These are phyloP conservation scores for Drosophila navojoa DNA, from an alignment of 1,140 invertebrate genomes.

Conservation along the genomic window DNA sequence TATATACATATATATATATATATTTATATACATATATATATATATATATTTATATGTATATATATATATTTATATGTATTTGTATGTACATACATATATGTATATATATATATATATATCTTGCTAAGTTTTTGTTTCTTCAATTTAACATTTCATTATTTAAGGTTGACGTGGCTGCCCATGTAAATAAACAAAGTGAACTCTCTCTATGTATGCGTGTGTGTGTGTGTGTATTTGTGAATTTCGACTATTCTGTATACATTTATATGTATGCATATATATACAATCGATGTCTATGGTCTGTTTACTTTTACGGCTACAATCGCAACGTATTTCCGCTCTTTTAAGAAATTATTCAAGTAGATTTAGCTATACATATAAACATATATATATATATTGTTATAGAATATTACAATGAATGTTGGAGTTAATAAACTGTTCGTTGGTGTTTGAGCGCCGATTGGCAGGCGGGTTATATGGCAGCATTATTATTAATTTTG, in stretches of 20 bases:
- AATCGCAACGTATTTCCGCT: neutral
- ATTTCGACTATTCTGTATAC: neutral
- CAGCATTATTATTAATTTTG: slow-evolving; percentile 36
- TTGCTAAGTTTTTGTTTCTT: slow-evolving; percentile 26
- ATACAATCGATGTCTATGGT: too few relatives aligned
- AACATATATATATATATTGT: too few relatives aligned
- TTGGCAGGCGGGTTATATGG: slow-evolving; percentile 42
- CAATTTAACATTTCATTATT: slow-evolving; percentile 40
- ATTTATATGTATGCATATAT: neutral
- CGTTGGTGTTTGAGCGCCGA: slow-evolving; percentile 31
- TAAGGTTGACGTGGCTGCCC: slow-evolving; percentile 60
- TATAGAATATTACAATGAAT: too few relatives aligned
- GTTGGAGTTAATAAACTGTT: slow-evolving; percentile 7
- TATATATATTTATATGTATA: neutral
- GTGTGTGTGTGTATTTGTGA: slow-evolving; percentile 19
- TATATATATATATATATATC: slow-evolving; percentile 4
- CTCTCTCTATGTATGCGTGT: slow-evolving; percentile 18
- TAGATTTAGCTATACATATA: too few relatives aligned
- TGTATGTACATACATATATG: slow-evolving; percentile 26
- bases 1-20: slow-evolving; percentile 14
- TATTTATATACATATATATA: slow-evolving; percentile 28
- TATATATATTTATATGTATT: slow-evolving; percentile 5
- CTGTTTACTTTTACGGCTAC: too few relatives aligned
- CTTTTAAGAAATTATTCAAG: too few relatives aligned
- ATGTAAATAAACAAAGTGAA: slow-evolving; percentile 48